Percentiles rank a stretch among this genome's conserved stretches.
These are phyloP conservation scores for Incurvaria masculella DNA, from an alignment of 2,888 invertebrate genomes.

Conservation along the genomic window DNA sequence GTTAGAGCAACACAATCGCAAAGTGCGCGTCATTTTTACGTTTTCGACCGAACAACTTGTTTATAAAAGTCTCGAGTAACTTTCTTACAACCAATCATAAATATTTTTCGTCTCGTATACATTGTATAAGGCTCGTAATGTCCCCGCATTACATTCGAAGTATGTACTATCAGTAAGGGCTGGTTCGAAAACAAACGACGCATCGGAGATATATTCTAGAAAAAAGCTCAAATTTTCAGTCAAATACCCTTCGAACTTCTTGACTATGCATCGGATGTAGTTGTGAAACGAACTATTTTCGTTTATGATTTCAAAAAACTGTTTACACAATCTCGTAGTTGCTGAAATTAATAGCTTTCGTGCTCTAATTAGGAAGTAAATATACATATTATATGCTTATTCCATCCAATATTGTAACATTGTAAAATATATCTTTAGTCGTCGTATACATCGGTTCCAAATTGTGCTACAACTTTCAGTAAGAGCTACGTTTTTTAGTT, in stretches of 20 bases:
- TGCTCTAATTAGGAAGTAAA: background rate
- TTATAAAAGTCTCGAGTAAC: background rate
- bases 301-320: background rate
- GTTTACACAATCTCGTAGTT: background rate
- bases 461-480: conserved; percentile 44
- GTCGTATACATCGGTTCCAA: conserved; percentile 56
- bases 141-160: conserved; percentile 31
- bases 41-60: too few species aligned
- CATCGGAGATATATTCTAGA: background rate
- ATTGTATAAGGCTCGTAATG: conserved; percentile 65
- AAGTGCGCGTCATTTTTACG: too few species aligned
- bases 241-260: background rate
- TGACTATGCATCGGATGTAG: background rate
- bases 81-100: background rate
- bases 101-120: conserved; percentile 54
- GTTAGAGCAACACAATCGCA: too few species aligned
- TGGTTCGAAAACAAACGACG: background rate
- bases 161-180: background rate
- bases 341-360: background rate
- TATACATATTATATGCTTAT: background rate
- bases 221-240: background rate
- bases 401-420: conserved; percentile 49
- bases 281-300: background rate
- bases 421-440: conserved; percentile 49
- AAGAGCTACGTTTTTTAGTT: background rate